phyloP scores from a whole-genome alignment of 2,888 invertebrate genomes.

The Poecilobothrus nobilitatus region DNA sequence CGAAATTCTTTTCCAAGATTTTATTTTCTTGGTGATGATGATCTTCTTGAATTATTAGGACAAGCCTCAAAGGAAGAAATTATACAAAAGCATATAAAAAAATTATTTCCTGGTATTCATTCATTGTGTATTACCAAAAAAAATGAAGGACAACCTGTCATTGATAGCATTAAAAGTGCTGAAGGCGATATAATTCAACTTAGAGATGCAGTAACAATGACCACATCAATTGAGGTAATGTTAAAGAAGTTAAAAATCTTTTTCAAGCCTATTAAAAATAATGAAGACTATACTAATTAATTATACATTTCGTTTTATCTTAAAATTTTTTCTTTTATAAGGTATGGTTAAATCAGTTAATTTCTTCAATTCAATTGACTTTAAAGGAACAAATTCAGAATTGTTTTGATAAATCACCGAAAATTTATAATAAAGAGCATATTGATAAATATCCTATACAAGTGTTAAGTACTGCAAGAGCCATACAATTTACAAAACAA shows the following conservation, averaged over 20 bases:
- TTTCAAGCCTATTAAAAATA: conserved; percentile 2
- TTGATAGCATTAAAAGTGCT: conserved; percentile 48
- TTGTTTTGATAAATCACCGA: conserved; percentile 37
- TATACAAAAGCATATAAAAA: conserved; percentile 90
- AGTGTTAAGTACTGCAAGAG: conserved; percentile 77
- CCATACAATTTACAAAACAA: conserved; percentile 74
- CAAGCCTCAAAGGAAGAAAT: conserved; percentile 82
- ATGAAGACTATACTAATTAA: neutral
- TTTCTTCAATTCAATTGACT: conserved; percentile 71
- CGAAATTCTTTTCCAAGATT: conserved; percentile 88
- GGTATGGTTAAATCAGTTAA: conserved; percentile 52
- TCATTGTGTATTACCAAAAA: conserved; percentile 59
- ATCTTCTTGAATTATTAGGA: conserved; percentile 88
- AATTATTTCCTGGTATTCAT: conserved; percentile 86
- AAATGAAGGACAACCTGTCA: conserved; percentile 28
- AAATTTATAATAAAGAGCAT: conserved; percentile 44
- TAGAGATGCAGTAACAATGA: conserved; percentile 34
- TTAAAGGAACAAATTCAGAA: conserved; percentile 58
- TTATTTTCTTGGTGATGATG: conserved; percentile 96
- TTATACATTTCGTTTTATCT: neutral
- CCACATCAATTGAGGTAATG: conserved; percentile 38
- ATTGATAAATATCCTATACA: conserved; percentile 50
- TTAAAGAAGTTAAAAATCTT: too few relatives aligned
- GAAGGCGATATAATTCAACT: conserved; percentile 38
- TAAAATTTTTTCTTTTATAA: conserved; percentile 21